Percentiles rank a stretch among this genome's conserved stretches.
These are phyloP conservation scores for Diachrysia chrysitis DNA, from an alignment of 2,888 invertebrate genomes.

Conservation along the genomic window DNA sequence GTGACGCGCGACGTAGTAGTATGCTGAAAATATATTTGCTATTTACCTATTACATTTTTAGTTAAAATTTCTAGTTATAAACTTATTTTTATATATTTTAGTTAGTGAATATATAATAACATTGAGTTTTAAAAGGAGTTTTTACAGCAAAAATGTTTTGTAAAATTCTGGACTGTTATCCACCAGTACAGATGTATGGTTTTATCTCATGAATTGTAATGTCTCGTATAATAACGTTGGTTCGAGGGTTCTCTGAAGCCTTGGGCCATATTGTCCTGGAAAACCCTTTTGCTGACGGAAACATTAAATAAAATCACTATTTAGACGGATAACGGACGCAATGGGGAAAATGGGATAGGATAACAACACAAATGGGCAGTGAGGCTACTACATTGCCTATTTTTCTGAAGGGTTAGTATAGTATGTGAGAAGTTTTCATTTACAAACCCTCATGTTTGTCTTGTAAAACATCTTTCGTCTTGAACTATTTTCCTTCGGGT, in stretches of 20 bases:
- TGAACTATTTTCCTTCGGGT: slow-evolving; percentile 27
- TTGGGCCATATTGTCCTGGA: slow-evolving; percentile 56
- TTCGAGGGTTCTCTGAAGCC: slow-evolving; percentile 44
- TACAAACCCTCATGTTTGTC: slow-evolving; percentile 31
- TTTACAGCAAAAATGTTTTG: slow-evolving; percentile 25
- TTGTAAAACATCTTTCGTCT: slow-evolving; percentile 13
- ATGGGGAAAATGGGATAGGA: slow-evolving; percentile 54
- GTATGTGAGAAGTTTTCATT: slow-evolving; percentile 37
- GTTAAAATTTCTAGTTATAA: neutral
- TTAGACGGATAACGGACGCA: slow-evolving; percentile 57
- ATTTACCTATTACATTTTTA: slow-evolving; percentile 10
- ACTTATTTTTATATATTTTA: slow-evolving; percentile 3
- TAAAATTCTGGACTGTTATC: slow-evolving; percentile 47
- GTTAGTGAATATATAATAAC: neutral
- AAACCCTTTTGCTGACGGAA: slow-evolving; percentile 63
- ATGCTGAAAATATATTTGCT: neutral
- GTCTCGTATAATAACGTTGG: slow-evolving; percentile 59
- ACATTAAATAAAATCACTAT: slow-evolving; percentile 68
- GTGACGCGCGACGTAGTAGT: neutral
- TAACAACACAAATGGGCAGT: slow-evolving; percentile 45
- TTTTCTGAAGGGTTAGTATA: slow-evolving; percentile 31
- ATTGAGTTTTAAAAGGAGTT: slow-evolving; percentile 15
- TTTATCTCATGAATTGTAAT: slow-evolving; percentile 71
- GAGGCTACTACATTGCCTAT: slow-evolving; percentile 39
- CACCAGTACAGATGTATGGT: slow-evolving; percentile 49